Conservation (phyloP, 37 sponge, comb jelly and placozoan genomes). For the Aphrocallistes beatrix region DNA sequence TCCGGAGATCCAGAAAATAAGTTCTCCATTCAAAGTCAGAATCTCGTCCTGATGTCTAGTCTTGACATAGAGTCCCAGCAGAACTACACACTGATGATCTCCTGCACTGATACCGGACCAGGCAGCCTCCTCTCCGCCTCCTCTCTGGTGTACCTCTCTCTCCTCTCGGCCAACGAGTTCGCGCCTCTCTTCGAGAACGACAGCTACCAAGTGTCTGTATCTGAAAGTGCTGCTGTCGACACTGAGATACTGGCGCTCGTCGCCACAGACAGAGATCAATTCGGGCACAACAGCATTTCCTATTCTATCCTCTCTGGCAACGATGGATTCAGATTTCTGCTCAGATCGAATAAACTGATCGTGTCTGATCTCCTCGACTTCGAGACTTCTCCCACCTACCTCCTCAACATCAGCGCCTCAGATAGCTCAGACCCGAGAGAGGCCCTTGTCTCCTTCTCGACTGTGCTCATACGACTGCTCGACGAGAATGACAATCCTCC, state of each 20-base stretch:
- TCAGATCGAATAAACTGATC: background rate
- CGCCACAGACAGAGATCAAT: constrained; percentile 21
- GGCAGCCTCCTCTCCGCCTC: background rate
- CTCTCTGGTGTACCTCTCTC: background rate
- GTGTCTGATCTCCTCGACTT: constrained; percentile 7
- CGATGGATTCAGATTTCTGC: background rate
- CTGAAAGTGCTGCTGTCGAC: background rate
- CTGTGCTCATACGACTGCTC: background rate
- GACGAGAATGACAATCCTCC: background rate
- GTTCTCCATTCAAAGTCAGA: background rate
- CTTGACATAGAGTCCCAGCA: background rate
- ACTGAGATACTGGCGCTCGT: background rate
- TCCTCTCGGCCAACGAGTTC: constrained; percentile 3
- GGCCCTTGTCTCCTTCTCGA: background rate
- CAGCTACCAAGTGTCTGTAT: background rate
- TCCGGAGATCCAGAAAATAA: background rate
- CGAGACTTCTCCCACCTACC: background rate
- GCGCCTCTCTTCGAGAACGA: constrained; percentile 14
- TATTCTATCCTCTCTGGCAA: constrained; percentile 24
- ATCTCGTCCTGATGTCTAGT: background rate
- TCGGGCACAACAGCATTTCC: background rate
- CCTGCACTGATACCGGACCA: background rate
- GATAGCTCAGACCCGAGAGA: background rate
- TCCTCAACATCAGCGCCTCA: background rate
- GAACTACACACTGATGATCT: background rate